These are phyloP conservation scores for Symphodus melops DNA, from an alignment of 2,113 vertebrate species.

Conservation along the genomic window DNA sequence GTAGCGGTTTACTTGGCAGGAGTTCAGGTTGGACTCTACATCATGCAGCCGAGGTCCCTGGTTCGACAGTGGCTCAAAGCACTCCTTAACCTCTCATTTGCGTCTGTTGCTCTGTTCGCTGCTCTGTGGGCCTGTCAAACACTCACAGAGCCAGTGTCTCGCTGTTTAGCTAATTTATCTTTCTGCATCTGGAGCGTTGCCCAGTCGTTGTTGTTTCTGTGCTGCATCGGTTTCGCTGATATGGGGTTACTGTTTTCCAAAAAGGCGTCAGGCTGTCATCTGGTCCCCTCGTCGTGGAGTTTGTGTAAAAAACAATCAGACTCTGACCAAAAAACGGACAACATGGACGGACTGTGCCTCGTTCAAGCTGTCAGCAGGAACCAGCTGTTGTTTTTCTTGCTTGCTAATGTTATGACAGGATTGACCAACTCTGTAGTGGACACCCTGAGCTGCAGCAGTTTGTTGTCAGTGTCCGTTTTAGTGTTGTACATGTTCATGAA, in stretches of 20 bases:
- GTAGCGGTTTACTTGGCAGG: constrained; percentile 91
- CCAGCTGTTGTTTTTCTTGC: constrained; percentile 91
- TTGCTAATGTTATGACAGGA: constrained; percentile 93
- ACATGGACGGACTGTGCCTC: constrained; percentile 80
- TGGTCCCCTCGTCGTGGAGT: constrained; percentile 87
- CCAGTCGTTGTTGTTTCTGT: constrained; percentile 86
- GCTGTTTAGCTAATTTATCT: constrained; percentile 91
- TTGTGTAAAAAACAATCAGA: constrained; percentile 9
- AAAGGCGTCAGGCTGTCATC: constrained; percentile 78
- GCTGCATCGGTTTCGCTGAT: constrained; percentile 81
- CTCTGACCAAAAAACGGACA: constrained; percentile 14
- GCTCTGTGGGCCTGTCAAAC: constrained; percentile 79
- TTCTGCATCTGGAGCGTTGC: constrained; percentile 91
- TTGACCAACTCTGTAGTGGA: constrained; percentile 88
- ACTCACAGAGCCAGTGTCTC: constrained; percentile 86
- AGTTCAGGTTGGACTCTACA: constrained; percentile 89
- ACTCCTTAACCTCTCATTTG: constrained; percentile 69
- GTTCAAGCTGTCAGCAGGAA: constrained; percentile 92
- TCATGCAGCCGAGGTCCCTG: constrained; percentile 80
- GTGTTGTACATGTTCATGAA: constrained; percentile 91
- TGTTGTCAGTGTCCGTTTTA: constrained; percentile 83
- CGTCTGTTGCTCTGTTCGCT: constrained; percentile 71
- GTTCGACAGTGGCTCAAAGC: constrained; percentile 85
- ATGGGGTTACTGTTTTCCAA: constrained; percentile 86
- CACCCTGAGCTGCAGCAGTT: constrained; percentile 84